These are phyloP conservation scores for Oenanthe oenanthe DNA, from an alignment of 2,113 vertebrate genomes.

Conservation along the genomic window DNA sequence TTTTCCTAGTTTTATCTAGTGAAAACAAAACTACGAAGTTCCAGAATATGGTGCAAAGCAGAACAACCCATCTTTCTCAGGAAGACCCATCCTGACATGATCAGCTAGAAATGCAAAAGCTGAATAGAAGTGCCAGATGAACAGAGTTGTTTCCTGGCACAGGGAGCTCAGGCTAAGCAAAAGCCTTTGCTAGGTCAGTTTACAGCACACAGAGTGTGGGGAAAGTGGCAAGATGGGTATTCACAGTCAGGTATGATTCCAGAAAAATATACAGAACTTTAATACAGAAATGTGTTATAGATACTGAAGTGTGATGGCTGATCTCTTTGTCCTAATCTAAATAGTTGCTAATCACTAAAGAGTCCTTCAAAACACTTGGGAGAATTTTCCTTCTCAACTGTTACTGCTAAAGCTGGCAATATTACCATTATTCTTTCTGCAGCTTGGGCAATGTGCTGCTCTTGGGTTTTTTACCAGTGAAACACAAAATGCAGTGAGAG, in stretches of 20 bases:
- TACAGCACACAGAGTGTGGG: not conserved
- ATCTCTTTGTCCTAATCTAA: not conserved
- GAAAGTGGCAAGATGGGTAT: not conserved
- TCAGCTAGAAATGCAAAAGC: not conserved
- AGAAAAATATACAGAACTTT: not conserved
- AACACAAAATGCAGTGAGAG: not conserved
- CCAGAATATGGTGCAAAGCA: not conserved
- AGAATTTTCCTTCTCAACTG: not conserved
- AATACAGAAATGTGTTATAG: not conserved
- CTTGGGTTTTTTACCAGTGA: not conserved
- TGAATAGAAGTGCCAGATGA: not conserved
- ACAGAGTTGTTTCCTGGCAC: not conserved
- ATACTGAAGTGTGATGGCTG: not conserved
- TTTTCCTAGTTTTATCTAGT: not conserved
- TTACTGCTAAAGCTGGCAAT: not conserved
- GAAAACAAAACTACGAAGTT: not conserved
- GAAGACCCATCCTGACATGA: not conserved
- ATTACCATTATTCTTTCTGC: not conserved
- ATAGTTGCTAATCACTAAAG: not conserved
- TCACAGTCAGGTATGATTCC: not conserved
- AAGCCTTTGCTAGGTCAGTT: not conserved
- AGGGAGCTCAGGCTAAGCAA: not conserved
- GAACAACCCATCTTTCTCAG: not conserved
- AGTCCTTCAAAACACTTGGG: fast-evolving
- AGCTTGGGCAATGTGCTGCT: not conserved